A percentile compares a stretch with the other conserved stretches of the same genome.
phyloP scores from a whole-genome alignment of 2,888 invertebrate species.

The Phragmatobia fuliginosa region DNA sequence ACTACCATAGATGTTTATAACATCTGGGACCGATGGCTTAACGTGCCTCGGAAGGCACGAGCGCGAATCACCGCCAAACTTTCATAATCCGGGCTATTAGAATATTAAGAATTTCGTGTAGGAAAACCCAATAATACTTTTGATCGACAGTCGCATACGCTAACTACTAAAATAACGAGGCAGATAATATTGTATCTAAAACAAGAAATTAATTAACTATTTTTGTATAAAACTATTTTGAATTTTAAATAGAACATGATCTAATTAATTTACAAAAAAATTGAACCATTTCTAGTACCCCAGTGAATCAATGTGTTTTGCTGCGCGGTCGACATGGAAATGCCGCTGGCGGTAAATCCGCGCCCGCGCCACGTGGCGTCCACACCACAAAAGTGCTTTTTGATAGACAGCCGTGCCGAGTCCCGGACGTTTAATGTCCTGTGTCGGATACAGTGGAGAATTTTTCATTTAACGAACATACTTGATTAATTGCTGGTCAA shows the following conservation, averaged over 20 bases:
- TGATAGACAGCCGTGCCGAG: slow-evolving; percentile 77
- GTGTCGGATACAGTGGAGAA: slow-evolving; percentile 67
- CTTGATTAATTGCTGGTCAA: slow-evolving; percentile 59
- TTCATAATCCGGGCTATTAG: too few species aligned
- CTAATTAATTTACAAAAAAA: not conserved
- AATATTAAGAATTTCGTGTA: too few species aligned
- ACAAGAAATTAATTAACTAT: not conserved
- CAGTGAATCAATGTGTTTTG: slow-evolving; percentile 43
- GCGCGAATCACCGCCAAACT: too few species aligned
- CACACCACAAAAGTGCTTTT: slow-evolving; percentile 78
- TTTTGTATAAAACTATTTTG: not conserved
- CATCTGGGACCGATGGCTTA: too few species aligned
- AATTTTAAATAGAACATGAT: too few species aligned
- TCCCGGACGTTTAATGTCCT: slow-evolving; percentile 67
- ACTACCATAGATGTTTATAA: too few species aligned
- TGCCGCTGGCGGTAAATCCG: slow-evolving; percentile 78
- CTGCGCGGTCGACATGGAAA: slow-evolving; percentile 73
- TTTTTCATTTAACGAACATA: slow-evolving; percentile 73
- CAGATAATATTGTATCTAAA: not conserved
- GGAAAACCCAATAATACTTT: too few species aligned
- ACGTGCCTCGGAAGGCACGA: too few species aligned
- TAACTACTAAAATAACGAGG: too few species aligned
- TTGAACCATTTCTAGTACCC: slow-evolving; percentile 34
- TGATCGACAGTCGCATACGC: too few species aligned
- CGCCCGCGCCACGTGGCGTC: slow-evolving; percentile 69